These are phyloP conservation scores for Heteropelma amictum DNA, from an alignment of 2,888 invertebrate species.

Conservation along the genomic window DNA sequence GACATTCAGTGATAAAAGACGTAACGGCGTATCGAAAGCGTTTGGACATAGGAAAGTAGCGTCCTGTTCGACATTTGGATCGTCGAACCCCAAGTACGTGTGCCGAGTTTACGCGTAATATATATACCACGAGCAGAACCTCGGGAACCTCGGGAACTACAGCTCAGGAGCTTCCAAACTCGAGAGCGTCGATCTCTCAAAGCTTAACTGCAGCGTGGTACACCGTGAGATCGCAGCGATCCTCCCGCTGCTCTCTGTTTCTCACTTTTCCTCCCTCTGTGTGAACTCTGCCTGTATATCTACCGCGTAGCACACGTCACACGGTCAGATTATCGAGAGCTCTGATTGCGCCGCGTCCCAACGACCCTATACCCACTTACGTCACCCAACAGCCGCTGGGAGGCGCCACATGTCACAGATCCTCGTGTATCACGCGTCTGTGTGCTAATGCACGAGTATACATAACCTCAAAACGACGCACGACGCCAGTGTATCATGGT, in stretches of 20 bases:
- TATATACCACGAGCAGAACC: background rate
- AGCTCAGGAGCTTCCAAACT: constrained; percentile 26
- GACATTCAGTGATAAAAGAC: background rate
- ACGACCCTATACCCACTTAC: constrained; percentile 24
- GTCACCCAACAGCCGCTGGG: constrained; percentile 3
- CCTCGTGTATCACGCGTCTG: no score
- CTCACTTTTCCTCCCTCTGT: background rate
- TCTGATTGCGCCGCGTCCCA: constrained; percentile 21
- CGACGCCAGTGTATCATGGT: background rate
- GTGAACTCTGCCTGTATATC: background rate
- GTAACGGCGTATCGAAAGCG: background rate
- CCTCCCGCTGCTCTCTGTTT: constrained; percentile 16
- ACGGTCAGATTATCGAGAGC: constrained; percentile 32
- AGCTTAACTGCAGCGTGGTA: constrained; percentile 2
- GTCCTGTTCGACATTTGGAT: background rate
- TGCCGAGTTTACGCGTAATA: background rate
- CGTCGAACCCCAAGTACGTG: background rate
- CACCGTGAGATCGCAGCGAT: constrained; percentile 14
- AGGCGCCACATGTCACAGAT: background rate
- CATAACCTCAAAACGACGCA: constrained; percentile 21
- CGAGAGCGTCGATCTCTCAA: constrained; percentile 27
- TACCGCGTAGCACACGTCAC: constrained; percentile 30
- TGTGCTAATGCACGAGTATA: background rate
- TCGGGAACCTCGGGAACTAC: constrained; percentile 24
- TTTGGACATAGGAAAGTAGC: background rate